phyloP scores from a whole-genome alignment of 2,888 invertebrate genomes.

The Clostera curtula region DNA sequence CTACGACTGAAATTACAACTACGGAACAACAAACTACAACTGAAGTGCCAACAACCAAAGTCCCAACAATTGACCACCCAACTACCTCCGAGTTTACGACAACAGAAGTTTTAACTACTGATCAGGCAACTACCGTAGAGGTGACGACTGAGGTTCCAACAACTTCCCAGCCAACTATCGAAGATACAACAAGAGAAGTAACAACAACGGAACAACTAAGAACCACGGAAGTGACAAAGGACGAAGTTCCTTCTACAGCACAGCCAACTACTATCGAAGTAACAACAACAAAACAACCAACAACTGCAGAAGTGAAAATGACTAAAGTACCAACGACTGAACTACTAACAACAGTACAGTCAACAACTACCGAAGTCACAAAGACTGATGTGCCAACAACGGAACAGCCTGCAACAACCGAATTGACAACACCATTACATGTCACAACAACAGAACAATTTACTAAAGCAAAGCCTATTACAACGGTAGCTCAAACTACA shows the following conservation, averaged over 20 bases:
- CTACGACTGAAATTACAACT: slow-evolving; percentile 4
- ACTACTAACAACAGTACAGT: slow-evolving; percentile 2
- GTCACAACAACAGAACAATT: not conserved
- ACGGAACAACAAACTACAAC: slow-evolving; percentile 5
- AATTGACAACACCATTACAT: not conserved
- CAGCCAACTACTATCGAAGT: not conserved
- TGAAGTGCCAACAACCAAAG: slow-evolving; percentile 3
- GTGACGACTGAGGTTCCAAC: not conserved
- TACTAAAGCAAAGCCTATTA: not conserved
- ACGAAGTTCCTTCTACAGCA: not conserved
- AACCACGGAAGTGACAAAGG: slow-evolving; percentile 1
- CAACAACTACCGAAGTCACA: slow-evolving; percentile 1
- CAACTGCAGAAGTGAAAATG: not conserved
- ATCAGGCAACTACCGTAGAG: not conserved
- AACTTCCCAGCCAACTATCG: not conserved
- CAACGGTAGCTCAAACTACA: not conserved
- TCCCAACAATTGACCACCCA: slow-evolving; percentile 1
- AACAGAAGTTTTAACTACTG: slow-evolving; percentile 1
- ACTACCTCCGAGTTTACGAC: slow-evolving; percentile 4
- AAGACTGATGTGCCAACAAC: not conserved
- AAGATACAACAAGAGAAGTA: not conserved
- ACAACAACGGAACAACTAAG: not conserved
- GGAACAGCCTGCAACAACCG: slow-evolving; percentile 1
- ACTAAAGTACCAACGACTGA: slow-evolving; percentile 4
- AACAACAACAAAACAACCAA: slow-evolving; percentile 1